Base-by-base conservation (phyloP, 1,140 invertebrate genomes). In the Antheraea pernyi region DNA sequence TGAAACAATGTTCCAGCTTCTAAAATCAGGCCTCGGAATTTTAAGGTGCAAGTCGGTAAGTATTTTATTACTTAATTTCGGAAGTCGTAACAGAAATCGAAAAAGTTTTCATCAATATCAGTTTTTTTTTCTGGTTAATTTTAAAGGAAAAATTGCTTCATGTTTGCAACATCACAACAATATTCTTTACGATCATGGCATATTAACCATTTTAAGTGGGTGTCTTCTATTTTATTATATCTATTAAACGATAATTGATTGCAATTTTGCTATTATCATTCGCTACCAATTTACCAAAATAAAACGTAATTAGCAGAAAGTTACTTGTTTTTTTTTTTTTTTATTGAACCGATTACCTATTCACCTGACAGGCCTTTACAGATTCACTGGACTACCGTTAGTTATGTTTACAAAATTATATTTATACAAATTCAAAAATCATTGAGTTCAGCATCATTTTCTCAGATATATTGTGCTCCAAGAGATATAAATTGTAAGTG, bases 1-100 rank as follows among this genome's bases (percentile, higher is more conserved):
- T 82, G 75, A 71, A 75, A 80, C 79, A 75, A 74, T 78, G 76
- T 76, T 75, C 68, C 75, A 72, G 65, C 73, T 76, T 79, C 76
- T 75, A 78, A 78, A 81, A 81, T 81, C 76, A 68, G 67, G 62
- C 59, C 30, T 42, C 73, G 39, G 62, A 73, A 75, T 75, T 75
- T 78, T 73, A 71, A 78, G 69, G 73, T 73, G 73, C 63, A 42
- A 60, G 69, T 68, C 65, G 67, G 72, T 70, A 72, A 64, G 73
- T 78, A 75, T 75, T 78, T 78, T 76, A 78, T 75, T 67, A 69
- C 58, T 73, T 74, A 76, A 65, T 74, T 67, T 69, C 66, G 69
- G 61, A 75, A 75, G 65, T 73, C 65, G 64, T 74, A 74, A 67
- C 48, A 69, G 62, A 58, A 70, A 72, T 74, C 70, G 70, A 65